Evolutionary conservation across 2,113 vertebrate species (phyloP), one percentile per base, ranked within the genome.

Genomic region (Dromaius novaehollandiae): DNA sequence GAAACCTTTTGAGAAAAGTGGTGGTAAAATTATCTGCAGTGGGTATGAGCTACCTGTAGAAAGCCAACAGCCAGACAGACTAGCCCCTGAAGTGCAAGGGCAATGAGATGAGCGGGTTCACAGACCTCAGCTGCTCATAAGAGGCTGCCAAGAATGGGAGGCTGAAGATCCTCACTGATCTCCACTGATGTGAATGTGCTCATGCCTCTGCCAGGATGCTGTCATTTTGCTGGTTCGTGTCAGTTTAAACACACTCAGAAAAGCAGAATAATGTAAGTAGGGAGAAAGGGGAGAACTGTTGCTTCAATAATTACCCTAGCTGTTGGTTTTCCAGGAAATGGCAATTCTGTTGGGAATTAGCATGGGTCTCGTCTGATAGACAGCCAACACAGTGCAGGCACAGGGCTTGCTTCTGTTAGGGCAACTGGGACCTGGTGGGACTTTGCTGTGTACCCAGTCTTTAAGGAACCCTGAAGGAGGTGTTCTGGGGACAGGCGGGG

Each of bases 181-280:
- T 61, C 17, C 24, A 5, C 7, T 0, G 0, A 24, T 34, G 51
- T 11, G 36, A 32, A 8, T 11, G n/a, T 56, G 44, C n/a, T 26
- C 44, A 3, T 34, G 17, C 5, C n/a, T 20, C 22, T 61, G 42
- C 34, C 56, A n/a, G 75, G 40, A 44, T 34, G 75, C 24, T 44
- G n/a, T 42, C 17, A 7, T 26, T 46, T 61, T 48, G 42, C 32
- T 21, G 18, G 6, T 60, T 32, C 38, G 13, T 7, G 40, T 32
- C 34, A 55, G 6, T 34, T 77, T 44, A 20, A 24, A 74, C 28
- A 36, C 40, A 9, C 40, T 44, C 19, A 21, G 7, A 12, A 40
- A 42, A 30, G 3, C 34, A 84, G 25, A 8, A 13, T 4, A 6
- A 13, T 11, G 28, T 4, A 17, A 19, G 13, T 2, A 9, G 63